Percentiles rank a stretch among this genome's conserved stretches.
phyloP scores from a whole-genome alignment of 1,140 invertebrate genomes.

The Probaryconus sp. region DNA sequence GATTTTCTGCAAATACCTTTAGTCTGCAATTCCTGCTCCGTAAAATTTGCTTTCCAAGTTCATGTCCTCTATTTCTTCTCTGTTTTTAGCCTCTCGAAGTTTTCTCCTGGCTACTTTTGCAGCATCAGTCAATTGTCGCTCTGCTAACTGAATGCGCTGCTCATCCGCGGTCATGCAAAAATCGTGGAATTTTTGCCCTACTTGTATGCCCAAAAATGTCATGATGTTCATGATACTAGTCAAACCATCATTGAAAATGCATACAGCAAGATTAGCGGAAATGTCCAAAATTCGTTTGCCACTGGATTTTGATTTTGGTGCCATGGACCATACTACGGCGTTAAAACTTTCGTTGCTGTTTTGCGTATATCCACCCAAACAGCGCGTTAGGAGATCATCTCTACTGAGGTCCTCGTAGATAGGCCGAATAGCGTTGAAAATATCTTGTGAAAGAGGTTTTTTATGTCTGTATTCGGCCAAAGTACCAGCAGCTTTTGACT shows the following conservation, averaged over 20 bases:
- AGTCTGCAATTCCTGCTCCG: no score
- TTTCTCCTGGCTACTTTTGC: not conserved
- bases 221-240: no score
- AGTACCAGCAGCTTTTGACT: conserved; percentile 16
- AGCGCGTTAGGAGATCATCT: conserved; percentile 37
- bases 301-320: conserved; percentile 4
- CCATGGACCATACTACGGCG: conserved; percentile 5
- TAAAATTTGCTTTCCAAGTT: no score
- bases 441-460: conserved; percentile 27
- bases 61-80: no score
- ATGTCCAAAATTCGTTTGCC: conserved; percentile 24
- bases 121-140: not conserved
- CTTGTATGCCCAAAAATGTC: no score
- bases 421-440: no score
- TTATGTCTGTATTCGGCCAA: conserved; percentile 23
- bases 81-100: no score
- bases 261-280: no score
- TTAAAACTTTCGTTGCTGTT: conserved; percentile 33
- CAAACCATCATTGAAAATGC: no score
- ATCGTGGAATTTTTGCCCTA: no score
- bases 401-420: conserved; percentile 52
- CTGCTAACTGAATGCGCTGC: not conserved
- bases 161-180: no score
- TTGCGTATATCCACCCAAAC: conserved; percentile 14
- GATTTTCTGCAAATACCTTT: no score